phyloP scores from a whole-genome alignment of 2,888 invertebrate species.

The Oscheius myriophilus region DNA sequence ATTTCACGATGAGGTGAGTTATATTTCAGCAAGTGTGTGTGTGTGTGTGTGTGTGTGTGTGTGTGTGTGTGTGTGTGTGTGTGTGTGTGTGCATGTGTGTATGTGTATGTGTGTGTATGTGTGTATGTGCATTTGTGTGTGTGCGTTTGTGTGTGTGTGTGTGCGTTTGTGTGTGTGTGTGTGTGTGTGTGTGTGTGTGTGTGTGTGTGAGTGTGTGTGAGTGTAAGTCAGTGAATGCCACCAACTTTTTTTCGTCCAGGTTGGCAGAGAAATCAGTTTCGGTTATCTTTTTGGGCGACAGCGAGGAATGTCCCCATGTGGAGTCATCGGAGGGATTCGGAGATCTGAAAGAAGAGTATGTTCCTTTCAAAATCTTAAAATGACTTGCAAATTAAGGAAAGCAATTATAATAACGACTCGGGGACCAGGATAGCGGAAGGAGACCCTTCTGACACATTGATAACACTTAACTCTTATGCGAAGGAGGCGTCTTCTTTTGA shows the following conservation, averaged over 20 bases:
- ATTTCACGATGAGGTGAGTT: slow-evolving; percentile 35
- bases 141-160: no score
- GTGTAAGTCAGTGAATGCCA: no score
- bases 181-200: no score
- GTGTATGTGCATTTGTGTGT: no score
- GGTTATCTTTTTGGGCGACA: slow-evolving; percentile 17
- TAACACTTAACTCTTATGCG: slow-evolving; percentile 7
- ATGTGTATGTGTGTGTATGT: no score
- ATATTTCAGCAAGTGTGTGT: no score
- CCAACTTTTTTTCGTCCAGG: not conserved
- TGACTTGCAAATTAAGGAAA: slow-evolving; percentile 2
- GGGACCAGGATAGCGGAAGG: slow-evolving; percentile 2
- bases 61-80: no score
- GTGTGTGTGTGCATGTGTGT: no score
- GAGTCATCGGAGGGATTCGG: not conserved
- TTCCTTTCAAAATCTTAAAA: no score
- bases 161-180: no score
- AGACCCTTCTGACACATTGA: slow-evolving; percentile 14
- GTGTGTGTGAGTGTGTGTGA: no score
- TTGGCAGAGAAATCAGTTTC: slow-evolving; percentile 15
- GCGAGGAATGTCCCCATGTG: slow-evolving; percentile 5
- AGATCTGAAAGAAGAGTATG: slow-evolving; percentile 10
- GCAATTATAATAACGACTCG: slow-evolving; percentile 11
- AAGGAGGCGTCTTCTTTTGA: slow-evolving; percentile 1
- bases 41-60: no score